Evolutionary conservation across 2,113 vertebrate genomes (phyloP).

Genomic region (Elephantulus edwardii): DNA sequence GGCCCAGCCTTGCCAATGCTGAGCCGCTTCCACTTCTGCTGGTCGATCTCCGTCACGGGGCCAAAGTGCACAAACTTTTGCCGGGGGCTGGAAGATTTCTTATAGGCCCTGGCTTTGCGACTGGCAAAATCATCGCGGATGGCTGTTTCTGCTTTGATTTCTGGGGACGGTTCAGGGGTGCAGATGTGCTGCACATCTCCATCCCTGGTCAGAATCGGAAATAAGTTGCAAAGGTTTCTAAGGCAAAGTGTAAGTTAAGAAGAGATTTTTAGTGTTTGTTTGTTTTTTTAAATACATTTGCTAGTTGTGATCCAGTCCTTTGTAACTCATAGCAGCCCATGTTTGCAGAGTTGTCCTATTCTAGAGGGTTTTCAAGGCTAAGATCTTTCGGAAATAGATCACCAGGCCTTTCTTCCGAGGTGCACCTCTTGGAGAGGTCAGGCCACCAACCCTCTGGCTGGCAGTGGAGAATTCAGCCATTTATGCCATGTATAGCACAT

Average conservation of each 20-base stretch:
- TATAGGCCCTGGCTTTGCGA: slow-evolving; percentile 86
- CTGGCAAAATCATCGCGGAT: slow-evolving; percentile 83
- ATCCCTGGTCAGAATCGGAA: slow-evolving; percentile 80
- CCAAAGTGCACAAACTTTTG: slow-evolving; percentile 95
- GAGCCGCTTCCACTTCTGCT: slow-evolving; percentile 87
- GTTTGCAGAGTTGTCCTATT: neutral
- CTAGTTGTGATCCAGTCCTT: neutral
- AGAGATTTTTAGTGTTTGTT: neutral
- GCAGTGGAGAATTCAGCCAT: neutral
- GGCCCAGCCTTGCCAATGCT: slow-evolving; percentile 82
- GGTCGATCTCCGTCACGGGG: slow-evolving; percentile 94
- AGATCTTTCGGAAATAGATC: neutral
- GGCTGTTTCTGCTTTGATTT: slow-evolving; percentile 84
- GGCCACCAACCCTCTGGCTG: neutral
- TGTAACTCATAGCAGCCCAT: neutral
- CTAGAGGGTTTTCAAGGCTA: neutral
- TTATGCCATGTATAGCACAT: neutral
- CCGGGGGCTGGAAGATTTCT: slow-evolving; percentile 80
- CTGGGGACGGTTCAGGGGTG: slow-evolving; percentile 73
- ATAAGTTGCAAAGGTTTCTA: slow-evolving; percentile 72
- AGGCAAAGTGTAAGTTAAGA: slow-evolving; percentile 45
- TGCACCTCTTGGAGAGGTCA: neutral
- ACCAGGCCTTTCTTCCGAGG: neutral
- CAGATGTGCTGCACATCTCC: slow-evolving; percentile 66
- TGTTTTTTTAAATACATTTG: neutral